Conservation (phyloP, 2,888 invertebrate species). For the Slavum lentiscoides region DNA sequence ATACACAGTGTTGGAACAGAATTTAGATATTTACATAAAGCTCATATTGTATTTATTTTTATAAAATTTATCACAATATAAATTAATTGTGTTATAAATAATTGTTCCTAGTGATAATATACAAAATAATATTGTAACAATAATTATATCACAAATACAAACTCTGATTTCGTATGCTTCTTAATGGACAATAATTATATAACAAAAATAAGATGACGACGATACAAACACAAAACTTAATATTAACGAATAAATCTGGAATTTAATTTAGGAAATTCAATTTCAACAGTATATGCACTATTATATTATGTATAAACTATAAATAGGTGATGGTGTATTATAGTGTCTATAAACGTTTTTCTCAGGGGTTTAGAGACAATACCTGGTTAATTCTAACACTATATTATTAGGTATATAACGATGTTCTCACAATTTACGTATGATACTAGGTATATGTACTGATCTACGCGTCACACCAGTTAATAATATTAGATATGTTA, state of each 20-base stretch:
- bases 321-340: too few relatives aligned
- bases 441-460: too few relatives aligned
- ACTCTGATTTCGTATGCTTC: neutral
- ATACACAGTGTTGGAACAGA: too few relatives aligned
- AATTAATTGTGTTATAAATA: too few relatives aligned
- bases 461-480: neutral
- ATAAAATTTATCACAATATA: too few relatives aligned
- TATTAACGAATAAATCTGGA: conserved; percentile 16
- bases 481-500: neutral
- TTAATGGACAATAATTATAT: neutral
- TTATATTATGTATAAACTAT: too few relatives aligned
- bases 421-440: neutral
- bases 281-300: neutral
- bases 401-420: too few relatives aligned
- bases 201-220: neutral
- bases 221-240: neutral
- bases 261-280: conserved; percentile 3
- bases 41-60: too few relatives aligned
- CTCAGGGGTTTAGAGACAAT: too few relatives aligned
- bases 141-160: neutral
- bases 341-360: too few relatives aligned
- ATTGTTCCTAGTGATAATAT: neutral
- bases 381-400: too few relatives aligned
- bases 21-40: too few relatives aligned
- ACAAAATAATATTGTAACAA: neutral